These are phyloP conservation scores for Conger conger DNA, from an alignment of 2,113 vertebrate species.

Conservation along the genomic window DNA sequence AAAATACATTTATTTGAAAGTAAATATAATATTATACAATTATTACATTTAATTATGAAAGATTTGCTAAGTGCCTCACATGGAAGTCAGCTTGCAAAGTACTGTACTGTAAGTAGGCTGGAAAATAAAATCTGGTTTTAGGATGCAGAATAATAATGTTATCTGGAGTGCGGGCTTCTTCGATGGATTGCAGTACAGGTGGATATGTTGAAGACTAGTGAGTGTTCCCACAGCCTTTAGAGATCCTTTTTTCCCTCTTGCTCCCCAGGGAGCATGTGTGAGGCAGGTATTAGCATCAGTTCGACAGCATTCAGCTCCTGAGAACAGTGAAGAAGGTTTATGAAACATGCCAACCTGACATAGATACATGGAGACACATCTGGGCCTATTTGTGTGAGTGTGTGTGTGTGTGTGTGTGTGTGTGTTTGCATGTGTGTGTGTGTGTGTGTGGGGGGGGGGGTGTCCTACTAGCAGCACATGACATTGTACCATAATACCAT, in stretches of 20 bases:
- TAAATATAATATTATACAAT: not conserved
- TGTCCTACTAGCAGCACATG: no score
- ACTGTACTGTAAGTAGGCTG: not conserved
- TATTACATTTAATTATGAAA: not conserved
- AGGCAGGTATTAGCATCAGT: slow-evolving; percentile 12
- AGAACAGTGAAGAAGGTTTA: not conserved
- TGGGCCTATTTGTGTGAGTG: not conserved
- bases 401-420: not conserved
- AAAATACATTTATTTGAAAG: not conserved
- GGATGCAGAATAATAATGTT: slow-evolving; percentile 10
- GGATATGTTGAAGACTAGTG: slow-evolving; percentile 21
- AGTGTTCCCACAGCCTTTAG: slow-evolving; percentile 14
- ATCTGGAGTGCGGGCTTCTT: slow-evolving; percentile 13
- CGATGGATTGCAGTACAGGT: slow-evolving; percentile 30
- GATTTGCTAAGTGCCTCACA: not conserved
- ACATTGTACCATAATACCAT: no score
- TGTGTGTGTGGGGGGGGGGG: no score
- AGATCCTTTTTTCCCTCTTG: slow-evolving; percentile 12
- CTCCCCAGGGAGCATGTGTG: slow-evolving; percentile 13
- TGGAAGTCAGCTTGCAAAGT: not conserved
- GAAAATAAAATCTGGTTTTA: slow-evolving; percentile 31
- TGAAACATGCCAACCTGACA: not conserved
- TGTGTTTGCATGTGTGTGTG: not conserved
- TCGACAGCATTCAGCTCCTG: slow-evolving; percentile 3
- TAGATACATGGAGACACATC: not conserved